Evolutionary conservation across 2,113 vertebrate genomes (phyloP), one percentile per base, ranked within the genome.

Genomic region (Amblyornis subalaris): DNA sequence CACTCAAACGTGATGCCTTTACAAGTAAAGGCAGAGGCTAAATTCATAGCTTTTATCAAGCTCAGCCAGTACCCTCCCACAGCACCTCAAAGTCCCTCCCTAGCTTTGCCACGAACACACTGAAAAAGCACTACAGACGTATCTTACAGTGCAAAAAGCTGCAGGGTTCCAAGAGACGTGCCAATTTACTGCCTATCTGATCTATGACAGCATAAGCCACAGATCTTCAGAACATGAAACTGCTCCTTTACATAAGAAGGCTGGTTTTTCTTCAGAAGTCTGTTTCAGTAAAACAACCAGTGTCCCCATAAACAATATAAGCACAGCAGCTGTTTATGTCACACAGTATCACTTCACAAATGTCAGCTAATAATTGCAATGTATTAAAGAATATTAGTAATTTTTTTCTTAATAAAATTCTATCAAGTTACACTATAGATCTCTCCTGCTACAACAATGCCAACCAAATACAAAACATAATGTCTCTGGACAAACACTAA

Each of bases 111-210:
- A 90, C 36, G 69, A 71, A 25, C 45, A 66, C 47, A 14, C 53
- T 10, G 35, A 57, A 29, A 67, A 47, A 77, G 16, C 50, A 42
- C n/a, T 33, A 0, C 8, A 31, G 12, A 31, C 10, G 1, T 26
- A 77, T 28, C 61, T 67, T 3, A 7, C 25, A 47, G 12, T 2
- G 44, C 60, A 91, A 76, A 89, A 77, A 76, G 40, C 66, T 72
- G 28, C 74, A 75, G 28, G 10, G 12, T 4, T 82, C 58, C 45
- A 21, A 75, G 53, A n/a, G 6, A 40, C 0, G 0, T 36, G 58
- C 28, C 50, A 64, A 64, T 66, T 54, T 21, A 19, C 50, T 83
- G 54, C 33, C 89, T 45, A 70, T 62, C 57, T 75, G 47, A 75
- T 17, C 18, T n/a, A 67, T 8, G 14, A 67, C 60, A 26, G 36